These are phyloP conservation scores for Prolemur simus DNA, from an alignment of 2,113 vertebrate species.

Conservation along the genomic window DNA sequence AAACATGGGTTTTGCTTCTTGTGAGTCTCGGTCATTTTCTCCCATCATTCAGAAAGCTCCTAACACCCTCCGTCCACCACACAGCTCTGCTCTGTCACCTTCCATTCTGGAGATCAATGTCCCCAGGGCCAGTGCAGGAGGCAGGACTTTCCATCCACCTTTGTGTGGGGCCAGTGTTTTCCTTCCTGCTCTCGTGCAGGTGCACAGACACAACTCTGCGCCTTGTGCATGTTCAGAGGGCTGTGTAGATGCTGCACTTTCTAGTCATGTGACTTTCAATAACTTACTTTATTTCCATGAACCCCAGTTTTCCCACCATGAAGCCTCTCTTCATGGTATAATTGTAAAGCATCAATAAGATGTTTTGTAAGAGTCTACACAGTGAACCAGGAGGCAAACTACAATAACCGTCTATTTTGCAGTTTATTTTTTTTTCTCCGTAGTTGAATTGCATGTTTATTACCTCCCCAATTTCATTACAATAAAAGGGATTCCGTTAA, in stretches of 20 bases:
- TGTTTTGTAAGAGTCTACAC: neutral
- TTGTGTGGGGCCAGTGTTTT: fast-evolving
- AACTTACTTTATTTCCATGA: neutral
- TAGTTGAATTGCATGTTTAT: no score
- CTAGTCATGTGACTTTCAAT: neutral
- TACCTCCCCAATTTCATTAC: neutral
- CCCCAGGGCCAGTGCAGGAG: fast-evolving
- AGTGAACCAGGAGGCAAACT: neutral
- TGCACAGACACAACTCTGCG: neutral
- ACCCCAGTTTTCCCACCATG: neutral
- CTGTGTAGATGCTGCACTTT: neutral
- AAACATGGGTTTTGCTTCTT: neutral
- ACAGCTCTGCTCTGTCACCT: neutral
- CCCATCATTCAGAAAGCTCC: neutral
- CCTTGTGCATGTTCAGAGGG: no score
- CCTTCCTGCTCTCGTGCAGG: neutral
- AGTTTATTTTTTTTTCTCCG: neutral
- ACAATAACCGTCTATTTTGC: no score
- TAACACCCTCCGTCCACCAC: fast-evolving
- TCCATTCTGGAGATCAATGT: neutral
- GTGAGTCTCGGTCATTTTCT: neutral
- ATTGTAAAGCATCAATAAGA: neutral
- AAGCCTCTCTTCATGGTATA: fast-evolving
- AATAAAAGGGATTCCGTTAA: neutral
- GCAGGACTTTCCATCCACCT: neutral